Evolutionary conservation across 2,113 vertebrate species (phyloP).

Genomic region (Phainopepla nitens): DNA sequence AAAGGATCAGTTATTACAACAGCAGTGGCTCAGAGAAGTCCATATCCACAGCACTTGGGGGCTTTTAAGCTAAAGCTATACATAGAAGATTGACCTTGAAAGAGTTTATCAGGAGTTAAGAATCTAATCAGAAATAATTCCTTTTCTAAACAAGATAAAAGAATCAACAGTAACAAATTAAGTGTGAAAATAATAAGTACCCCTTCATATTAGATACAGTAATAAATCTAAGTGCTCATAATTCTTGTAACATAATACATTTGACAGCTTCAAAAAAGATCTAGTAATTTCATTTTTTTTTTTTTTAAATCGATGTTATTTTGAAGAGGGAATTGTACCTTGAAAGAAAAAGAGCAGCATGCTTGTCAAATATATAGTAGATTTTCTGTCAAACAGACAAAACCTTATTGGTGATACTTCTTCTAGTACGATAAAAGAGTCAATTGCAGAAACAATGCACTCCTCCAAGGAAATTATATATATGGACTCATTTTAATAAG

Average conservation of each 20-base stretch:
- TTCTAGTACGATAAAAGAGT: background rate
- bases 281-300: background rate
- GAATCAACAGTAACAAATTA: background rate
- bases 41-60: background rate
- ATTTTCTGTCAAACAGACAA: background rate
- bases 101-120: background rate
- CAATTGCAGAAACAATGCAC: background rate
- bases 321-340: background rate
- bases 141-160: background rate
- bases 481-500: background rate
- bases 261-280: background rate
- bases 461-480: background rate
- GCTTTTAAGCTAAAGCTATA: background rate
- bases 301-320: background rate
- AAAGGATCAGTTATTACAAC: background rate
- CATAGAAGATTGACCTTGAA: background rate
- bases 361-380: background rate
- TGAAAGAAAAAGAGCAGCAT: background rate
- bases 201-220: background rate
- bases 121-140: background rate
- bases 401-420: background rate
- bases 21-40: background rate
- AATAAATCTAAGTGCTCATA: background rate
- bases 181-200: background rate
- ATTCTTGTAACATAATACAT: background rate